Evolutionary conservation across 2,113 vertebrate species (phyloP).

Genomic region (Colistium nudipinnis): DNA sequence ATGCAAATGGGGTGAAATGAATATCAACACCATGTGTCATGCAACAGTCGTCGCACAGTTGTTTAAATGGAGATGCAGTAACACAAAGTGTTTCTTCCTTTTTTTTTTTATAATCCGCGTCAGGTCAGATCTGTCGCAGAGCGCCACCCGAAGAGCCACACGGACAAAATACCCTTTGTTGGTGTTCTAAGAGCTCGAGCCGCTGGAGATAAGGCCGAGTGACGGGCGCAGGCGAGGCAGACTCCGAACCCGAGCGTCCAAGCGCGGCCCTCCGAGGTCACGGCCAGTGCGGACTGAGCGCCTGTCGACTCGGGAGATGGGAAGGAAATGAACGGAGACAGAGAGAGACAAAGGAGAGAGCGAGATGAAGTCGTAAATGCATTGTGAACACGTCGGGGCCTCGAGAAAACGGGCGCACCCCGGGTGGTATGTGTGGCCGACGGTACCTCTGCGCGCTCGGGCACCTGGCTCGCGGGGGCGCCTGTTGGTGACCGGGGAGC

Average conservation of each 20-base stretch:
- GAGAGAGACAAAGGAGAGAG: constrained; percentile 19
- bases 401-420: constrained; percentile 28
- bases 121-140: constrained; percentile 44
- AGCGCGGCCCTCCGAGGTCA: not conserved
- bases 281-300: constrained; percentile 29
- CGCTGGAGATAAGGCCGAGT: constrained; percentile 30
- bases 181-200: constrained; percentile 46
- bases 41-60: too few relatives aligned
- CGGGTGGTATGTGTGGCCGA: constrained; percentile 31
- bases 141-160: constrained; percentile 2
- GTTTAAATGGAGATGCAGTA: too few relatives aligned
- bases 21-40: too few relatives aligned
- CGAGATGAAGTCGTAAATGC: constrained; percentile 26
- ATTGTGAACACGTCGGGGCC: constrained; percentile 23
- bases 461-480: not conserved
- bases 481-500: constrained; percentile 22
- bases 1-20: too few relatives aligned
- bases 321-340: constrained; percentile 10
- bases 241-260: constrained; percentile 26
- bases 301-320: constrained; percentile 38
- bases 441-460: constrained; percentile 9
- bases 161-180: constrained; percentile 34
- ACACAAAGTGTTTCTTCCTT: too few relatives aligned
- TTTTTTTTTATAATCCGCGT: constrained; percentile 35
- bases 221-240: constrained; percentile 27